Base-by-base conservation (phyloP, 2,797 vertebrate genomes). In the Hyperoplus immaculatus region DNA sequence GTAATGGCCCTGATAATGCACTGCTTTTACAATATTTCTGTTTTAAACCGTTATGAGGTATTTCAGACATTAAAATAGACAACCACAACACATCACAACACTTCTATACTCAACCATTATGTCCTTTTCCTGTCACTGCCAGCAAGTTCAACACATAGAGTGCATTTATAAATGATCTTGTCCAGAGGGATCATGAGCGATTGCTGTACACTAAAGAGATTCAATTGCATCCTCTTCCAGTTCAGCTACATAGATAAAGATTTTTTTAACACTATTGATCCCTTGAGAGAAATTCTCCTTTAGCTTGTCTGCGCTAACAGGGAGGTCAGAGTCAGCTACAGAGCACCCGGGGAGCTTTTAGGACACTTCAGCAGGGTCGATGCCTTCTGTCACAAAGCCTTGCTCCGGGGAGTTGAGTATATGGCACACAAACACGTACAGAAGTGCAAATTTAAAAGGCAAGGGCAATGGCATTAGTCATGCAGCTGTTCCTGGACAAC, bases 261-360 rank as follows among this genome's bases (percentile, higher is more conserved):
- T 62, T 71, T 46, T 43, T 12, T 12, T 4, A 29, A 46, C 54
- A 54, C 3, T n/a, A 36, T 49, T 15, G 46, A 68, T 82, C 72
- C 78, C 75, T 46, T 15, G 43, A 55, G 70, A 71, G 29, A 63
- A 74, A 77, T 66, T 81, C 56, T 70, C n/a, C 16, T 72, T 66
- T 53, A 55, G 6, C 55, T 45, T 43, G 65, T 55, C 21, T 75
- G 39, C 14, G 57, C 60, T 18, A 68, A 11, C n/a, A 21, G 29
- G 16, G 29, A 79, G 73, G 72, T 74, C 88, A 81, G n/a, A 70
- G 42, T 62, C 51, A 36, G 21, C 14, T 8, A 54, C 61, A 38
- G 62, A 83, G 69, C 58, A 69, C 56, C 72, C 59, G 70, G 73
- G 82, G 75, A 77, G 83, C 67, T 81, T 65, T 81, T 39, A 80